Conservation (phyloP, 2,113 vertebrate species). For the Excalfactoria chinensis region DNA sequence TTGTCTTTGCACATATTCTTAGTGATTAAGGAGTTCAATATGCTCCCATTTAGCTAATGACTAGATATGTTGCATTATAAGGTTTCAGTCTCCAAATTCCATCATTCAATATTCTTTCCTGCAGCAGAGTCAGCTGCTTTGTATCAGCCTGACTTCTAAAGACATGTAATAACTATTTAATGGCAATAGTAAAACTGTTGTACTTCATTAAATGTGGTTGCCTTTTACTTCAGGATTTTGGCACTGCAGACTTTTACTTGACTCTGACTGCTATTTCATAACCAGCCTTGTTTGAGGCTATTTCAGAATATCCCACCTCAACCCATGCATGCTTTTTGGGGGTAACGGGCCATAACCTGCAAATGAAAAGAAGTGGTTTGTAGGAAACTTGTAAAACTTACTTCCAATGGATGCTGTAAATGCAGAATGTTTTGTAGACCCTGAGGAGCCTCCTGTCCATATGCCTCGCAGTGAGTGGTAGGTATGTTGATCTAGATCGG, state of each 20-base stretch:
- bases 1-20: background rate
- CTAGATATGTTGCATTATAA: conserved; percentile 43
- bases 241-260: background rate
- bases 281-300: background rate
- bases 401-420: background rate
- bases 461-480: background rate
- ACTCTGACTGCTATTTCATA: background rate
- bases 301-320: background rate
- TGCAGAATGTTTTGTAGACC: background rate
- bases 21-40: conserved; percentile 18
- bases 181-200: conserved; percentile 4
- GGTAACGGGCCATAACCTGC: background rate
- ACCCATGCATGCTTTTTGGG: background rate
- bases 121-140: background rate
- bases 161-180: background rate
- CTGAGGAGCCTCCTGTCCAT: background rate
- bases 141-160: background rate
- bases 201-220: conserved; percentile 10
- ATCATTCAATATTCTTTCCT: background rate
- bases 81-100: conserved; percentile 9
- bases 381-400: background rate
- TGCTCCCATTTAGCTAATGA: conserved; percentile 53
- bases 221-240: background rate
- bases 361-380: background rate
- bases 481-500: background rate